phyloP scores from a whole-genome alignment of 35 echinoderm and acorn worm genomes.

The Eucidaris tribuloides region DNA sequence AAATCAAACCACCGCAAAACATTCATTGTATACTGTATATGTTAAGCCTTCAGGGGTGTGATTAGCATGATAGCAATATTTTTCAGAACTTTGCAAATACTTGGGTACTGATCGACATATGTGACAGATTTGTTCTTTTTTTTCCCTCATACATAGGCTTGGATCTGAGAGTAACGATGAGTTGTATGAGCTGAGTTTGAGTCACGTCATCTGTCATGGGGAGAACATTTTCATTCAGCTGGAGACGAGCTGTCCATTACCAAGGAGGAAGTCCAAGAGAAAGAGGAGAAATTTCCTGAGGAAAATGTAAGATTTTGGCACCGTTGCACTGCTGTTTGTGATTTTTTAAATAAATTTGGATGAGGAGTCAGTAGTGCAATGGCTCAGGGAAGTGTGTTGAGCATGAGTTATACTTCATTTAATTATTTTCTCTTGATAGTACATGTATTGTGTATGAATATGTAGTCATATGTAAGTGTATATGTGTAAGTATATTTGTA shows the following conservation, averaged over 20 bases:
- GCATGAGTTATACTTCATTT: background rate
- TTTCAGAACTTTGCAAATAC: no score
- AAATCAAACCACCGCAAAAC: no score
- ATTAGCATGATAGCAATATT: no score
- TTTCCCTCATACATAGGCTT: constrained; percentile 32
- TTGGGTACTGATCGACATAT: no score
- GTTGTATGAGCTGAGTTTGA: constrained; percentile 70
- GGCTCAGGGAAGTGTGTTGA: background rate
- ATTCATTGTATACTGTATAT: no score
- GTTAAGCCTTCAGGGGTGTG: no score
- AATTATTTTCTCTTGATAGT: background rate
- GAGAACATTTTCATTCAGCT: constrained; percentile 81
- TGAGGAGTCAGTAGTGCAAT: background rate
- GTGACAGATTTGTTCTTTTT: background rate
- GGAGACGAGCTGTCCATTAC: constrained; percentile 92
- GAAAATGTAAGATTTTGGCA: constrained; percentile 67
- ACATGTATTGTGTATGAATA: background rate
- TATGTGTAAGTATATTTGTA: no score
- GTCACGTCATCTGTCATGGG: constrained; percentile 78
- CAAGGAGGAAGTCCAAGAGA: constrained; percentile 62
- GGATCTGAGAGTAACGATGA: constrained; percentile 60
- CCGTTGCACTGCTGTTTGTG: background rate
- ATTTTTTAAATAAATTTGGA: background rate
- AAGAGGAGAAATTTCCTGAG: constrained; percentile 64
- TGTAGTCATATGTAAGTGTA: background rate